Percentiles rank a stretch among this genome's conserved stretches.
Evolutionary conservation across 2,888 invertebrate genomes (phyloP).

Genomic region (Conistra vaccinii): DNA sequence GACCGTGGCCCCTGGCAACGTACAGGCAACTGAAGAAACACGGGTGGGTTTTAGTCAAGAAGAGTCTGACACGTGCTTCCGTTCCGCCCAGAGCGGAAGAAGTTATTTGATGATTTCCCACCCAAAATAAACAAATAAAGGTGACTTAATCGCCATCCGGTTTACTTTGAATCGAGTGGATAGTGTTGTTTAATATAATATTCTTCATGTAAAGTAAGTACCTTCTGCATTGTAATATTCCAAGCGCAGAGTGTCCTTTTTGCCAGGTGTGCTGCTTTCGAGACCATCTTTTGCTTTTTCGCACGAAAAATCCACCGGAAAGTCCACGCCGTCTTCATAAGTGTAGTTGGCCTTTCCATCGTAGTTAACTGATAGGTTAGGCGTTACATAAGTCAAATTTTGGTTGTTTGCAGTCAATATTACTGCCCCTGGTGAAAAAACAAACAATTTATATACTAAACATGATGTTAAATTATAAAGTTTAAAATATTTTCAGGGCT

Average conservation of each 20-base stretch:
- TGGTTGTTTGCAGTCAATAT: background rate
- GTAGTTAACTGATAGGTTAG: background rate
- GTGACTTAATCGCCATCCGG: background rate
- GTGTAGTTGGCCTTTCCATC: conserved; percentile 17
- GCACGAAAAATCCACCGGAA: conserved; percentile 1
- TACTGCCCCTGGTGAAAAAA: conserved; percentile 18
- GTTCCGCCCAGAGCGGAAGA: no score
- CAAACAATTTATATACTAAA: background rate
- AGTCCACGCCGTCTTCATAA: conserved; percentile 6
- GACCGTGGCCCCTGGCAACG: no score
- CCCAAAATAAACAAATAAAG: no score
- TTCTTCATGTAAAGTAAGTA: no score
- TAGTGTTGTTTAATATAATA: no score
- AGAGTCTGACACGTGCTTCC: no score
- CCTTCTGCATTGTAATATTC: no score
- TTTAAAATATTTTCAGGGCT: background rate
- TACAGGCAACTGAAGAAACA: no score
- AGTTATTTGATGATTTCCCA: no score
- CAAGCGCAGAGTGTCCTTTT: no score
- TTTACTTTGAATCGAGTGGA: background rate
- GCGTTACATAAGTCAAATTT: background rate
- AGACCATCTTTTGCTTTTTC: fast-evolving
- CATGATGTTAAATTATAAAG: background rate
- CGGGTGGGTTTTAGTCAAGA: no score
- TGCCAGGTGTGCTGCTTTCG: no score